Evolutionary conservation across 1,140 invertebrate species (phyloP).

Genomic region (Chironomus tepperi): DNA sequence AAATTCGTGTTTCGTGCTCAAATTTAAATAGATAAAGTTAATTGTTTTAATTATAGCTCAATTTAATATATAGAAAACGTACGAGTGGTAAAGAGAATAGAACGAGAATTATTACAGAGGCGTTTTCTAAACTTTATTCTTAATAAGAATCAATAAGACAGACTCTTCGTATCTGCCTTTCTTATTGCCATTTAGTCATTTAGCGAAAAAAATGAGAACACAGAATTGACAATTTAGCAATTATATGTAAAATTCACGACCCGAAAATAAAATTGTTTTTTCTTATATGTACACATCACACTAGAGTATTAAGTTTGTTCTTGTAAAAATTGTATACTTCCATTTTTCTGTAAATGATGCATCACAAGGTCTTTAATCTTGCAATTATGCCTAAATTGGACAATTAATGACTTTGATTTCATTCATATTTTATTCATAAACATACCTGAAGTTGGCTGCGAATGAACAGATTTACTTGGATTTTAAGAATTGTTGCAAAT

Average conservation of each 20-base stretch:
- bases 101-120: no score
- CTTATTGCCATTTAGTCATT: background rate
- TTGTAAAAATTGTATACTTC: no score
- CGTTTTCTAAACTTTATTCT: no score
- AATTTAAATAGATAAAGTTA: slow-evolving; percentile 23
- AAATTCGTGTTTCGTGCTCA: slow-evolving; percentile 13
- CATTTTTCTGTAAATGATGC: no score
- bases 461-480: no score
- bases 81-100: no score
- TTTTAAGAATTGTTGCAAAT: no score
- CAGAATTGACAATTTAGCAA: slow-evolving; percentile 1
- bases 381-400: no score
- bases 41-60: slow-evolving; percentile 20
- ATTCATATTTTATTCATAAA: no score
- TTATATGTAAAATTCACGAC: background rate
- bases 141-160: background rate
- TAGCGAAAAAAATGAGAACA: background rate
- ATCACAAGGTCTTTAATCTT: no score
- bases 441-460: no score
- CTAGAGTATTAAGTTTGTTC: background rate
- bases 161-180: background rate
- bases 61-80: background rate
- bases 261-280: background rate
- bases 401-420: no score
- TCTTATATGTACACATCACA: background rate